A percentile compares a stretch with the other conserved stretches of the same genome.
phyloP scores from a whole-genome alignment of 2,888 invertebrate genomes.

The Archaeoteleia sp. region DNA sequence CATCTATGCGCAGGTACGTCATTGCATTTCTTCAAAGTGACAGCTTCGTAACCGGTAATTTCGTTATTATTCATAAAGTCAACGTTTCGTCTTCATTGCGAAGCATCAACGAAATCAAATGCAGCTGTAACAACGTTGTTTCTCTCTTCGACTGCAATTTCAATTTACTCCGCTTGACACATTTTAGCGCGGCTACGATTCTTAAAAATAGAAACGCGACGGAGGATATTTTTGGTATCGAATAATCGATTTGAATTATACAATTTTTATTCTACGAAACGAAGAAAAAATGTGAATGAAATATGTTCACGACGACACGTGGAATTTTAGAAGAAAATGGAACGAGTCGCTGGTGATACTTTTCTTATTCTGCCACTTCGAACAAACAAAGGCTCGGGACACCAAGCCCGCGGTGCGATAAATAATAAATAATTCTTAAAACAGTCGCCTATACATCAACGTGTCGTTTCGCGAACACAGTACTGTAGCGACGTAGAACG shows the following conservation, averaged over 20 bases:
- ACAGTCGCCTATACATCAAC: slow-evolving; percentile 74
- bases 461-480: slow-evolving; percentile 71
- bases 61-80: slow-evolving; percentile 41
- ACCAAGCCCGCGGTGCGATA: slow-evolving; percentile 60
- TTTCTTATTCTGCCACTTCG: slow-evolving; percentile 48
- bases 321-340: slow-evolving; percentile 27
- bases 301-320: slow-evolving; percentile 31
- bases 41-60: slow-evolving; percentile 39
- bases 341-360: slow-evolving; percentile 41
- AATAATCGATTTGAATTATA: too few relatives aligned
- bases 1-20: slow-evolving; percentile 40
- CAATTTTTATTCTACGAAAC: too few relatives aligned
- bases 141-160: slow-evolving; percentile 1
- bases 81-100: slow-evolving; percentile 27
- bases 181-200: not conserved
- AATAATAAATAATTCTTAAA: slow-evolving; percentile 75
- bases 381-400: slow-evolving; percentile 44
- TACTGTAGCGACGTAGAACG: slow-evolving; percentile 63
- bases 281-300: too few relatives aligned
- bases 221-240: not conserved
- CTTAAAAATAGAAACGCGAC: not conserved
- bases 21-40: slow-evolving; percentile 44
- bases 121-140: slow-evolving; percentile 1
- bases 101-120: slow-evolving; percentile 20
- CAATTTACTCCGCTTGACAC: slow-evolving; percentile 1